Base-by-base conservation (phyloP, 2,888 invertebrate species). In the Acholoe squamosa region DNA sequence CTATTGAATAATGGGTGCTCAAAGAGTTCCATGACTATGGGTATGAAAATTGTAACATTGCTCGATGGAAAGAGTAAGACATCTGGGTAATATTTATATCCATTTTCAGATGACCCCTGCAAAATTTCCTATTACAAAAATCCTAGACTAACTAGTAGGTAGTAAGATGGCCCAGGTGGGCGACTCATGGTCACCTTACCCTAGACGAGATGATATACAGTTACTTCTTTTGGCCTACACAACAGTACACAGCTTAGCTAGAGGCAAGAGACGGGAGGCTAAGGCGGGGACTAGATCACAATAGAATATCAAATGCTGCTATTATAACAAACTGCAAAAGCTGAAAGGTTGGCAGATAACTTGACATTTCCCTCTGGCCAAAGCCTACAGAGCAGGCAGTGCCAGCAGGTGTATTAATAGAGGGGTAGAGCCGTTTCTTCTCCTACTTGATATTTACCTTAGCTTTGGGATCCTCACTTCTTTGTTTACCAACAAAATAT, bases 401-500 rank as follows among this genome's bases (percentile, higher is more conserved):
- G 28, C 25, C 71, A 71, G 71, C 19, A 71, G 71, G 71, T 71
- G 71, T 71, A 71, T 71, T 71, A 71, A 28, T 71, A 71, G 71
- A 14, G 71, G n/a, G 28, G 28, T 25, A 28, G 28, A 71, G 14
- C 19, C 3, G 71, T 28, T 71, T 71, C 71, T 71, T 71, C 25
- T 71, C 12, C 71, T 25, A 7, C 71, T 28, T 71, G 71, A 71
- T 71, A 71, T 71, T 71, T 71, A 71, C 71, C 7, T 71, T 28
- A 71, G 31, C 28, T 1, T 71, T 71, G n/a, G 14, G n/a, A n/a
- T 71, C 28, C 71, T 5, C 0, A 25, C 7, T 25, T 28, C 71
- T 71, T 71, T 71, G 71, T 71, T 71, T 71, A 71, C 71, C 25
- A 71, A 71, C 71, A 71, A 71, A 71, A 71, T 71, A 71, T 71